Percentiles rank a stretch among this genome's conserved stretches.
Conservation (phyloP, 2,113 vertebrate species). For the Riparia riparia region DNA sequence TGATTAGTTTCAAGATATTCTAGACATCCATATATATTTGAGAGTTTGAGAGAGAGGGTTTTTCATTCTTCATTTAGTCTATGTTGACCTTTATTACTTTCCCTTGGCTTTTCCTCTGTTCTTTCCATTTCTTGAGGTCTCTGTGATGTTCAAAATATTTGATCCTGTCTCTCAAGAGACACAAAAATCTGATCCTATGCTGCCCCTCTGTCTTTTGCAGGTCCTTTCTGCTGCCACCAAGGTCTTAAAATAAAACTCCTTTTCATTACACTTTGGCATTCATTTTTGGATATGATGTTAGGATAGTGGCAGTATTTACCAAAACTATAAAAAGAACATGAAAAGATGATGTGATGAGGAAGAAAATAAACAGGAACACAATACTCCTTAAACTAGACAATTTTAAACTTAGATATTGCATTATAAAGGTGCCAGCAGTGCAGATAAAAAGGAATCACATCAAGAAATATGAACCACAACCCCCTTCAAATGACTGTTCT, state of each 20-base stretch:
- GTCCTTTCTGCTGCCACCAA: background rate
- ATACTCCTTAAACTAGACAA: background rate
- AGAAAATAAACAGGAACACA: background rate
- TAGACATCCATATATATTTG: background rate
- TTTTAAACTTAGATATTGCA: background rate
- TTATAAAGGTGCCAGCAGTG: background rate
- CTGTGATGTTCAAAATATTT: background rate
- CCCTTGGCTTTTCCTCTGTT: background rate
- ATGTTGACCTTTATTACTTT: background rate
- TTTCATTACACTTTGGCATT: background rate
- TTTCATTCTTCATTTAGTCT: background rate
- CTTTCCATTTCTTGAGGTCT: background rate
- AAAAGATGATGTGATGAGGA: background rate
- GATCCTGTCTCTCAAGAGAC: background rate
- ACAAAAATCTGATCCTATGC: background rate
- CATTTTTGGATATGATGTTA: background rate
- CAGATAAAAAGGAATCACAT: background rate
- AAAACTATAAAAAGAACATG: conserved; percentile 2
- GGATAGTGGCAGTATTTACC: background rate
- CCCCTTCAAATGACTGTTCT: background rate
- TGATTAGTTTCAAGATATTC: background rate
- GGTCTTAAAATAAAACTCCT: conserved; percentile 20
- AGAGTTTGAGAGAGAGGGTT: background rate
- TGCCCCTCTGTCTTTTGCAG: background rate
- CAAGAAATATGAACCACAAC: background rate